Base-by-base conservation (phyloP, 2,888 invertebrate species). In the Mimachlamys varia region DNA sequence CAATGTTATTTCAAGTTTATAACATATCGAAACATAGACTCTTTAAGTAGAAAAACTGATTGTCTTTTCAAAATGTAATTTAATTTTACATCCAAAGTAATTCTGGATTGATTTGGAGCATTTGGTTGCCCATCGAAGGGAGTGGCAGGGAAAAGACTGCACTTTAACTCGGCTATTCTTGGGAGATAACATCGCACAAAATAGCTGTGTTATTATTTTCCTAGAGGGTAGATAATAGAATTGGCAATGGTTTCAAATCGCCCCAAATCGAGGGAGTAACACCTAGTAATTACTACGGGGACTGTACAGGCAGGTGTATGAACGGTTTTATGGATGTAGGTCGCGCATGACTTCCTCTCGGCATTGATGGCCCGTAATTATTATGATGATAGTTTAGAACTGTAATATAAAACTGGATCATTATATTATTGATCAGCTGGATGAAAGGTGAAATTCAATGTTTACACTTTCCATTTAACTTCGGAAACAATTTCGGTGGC, bases 361-460 rank as follows among this genome's bases (percentile, higher is more conserved):
- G 89, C 91, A 90, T 90, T 91, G 90, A 91, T 91, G 89, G 89
- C 89, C 90, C 89, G 55, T 89, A 88, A 91, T 91, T 90, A 87
- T 89, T 76, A 89, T 62, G 89, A 89, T 89, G 91, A 88, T 89
- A 89, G 88, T 76, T 55, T 55, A 87, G 88, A 90, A 88, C 89
- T 62, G 89, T 53, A 87, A 88, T 87, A 90, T 90, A 88, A 90
- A 90, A 90, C 76, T 7, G 33, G 76, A 76, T 76, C 76, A 76
- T 76, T 76, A 76, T 76, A 76, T 76, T 76, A 76, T 76, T 76
- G 76, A 76, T 76, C 76, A 76, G 76, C 76, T 76, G 76, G 76
- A 76, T 76, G 76, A 76, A 76, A 76, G 76, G 76, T 76, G 76
- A 76, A 76, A 76, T 76, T 76, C 76, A 76, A 76, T 76, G 76